phyloP scores from a whole-genome alignment of 1,140 invertebrate genomes.

The Agraylea sexmaculata region DNA sequence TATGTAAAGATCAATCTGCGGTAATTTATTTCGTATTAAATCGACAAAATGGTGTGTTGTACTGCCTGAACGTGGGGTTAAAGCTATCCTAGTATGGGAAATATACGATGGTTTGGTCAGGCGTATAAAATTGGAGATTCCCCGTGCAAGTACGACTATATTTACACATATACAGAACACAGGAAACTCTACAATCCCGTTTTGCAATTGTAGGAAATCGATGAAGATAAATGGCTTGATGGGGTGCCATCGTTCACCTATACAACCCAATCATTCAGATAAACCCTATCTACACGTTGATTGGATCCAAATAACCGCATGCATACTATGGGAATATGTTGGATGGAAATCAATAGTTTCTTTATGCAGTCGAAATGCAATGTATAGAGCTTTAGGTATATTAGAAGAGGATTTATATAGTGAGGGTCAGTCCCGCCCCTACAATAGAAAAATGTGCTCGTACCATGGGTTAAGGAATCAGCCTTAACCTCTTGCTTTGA shows the following conservation, averaged over 20 bases:
- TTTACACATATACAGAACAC: too few relatives aligned
- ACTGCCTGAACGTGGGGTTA: too few relatives aligned
- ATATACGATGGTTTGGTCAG: too few relatives aligned
- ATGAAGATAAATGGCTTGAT: too few relatives aligned
- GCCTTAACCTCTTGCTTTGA: constrained; percentile 21
- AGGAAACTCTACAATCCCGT: too few relatives aligned
- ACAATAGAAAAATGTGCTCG: constrained; percentile 2
- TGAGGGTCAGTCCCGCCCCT: background rate
- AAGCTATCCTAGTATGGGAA: too few relatives aligned
- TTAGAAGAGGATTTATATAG: background rate
- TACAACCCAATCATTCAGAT: constrained; percentile 7
- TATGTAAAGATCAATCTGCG: too few relatives aligned
- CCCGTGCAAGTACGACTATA: too few relatives aligned
- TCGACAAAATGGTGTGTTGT: too few relatives aligned
- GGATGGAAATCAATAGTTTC: background rate
- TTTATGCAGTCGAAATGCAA: background rate
- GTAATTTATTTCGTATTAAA: too few relatives aligned
- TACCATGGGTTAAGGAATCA: background rate
- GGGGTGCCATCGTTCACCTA: constrained; percentile 16
- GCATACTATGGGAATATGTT: background rate
- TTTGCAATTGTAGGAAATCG: too few relatives aligned
- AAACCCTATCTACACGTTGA: constrained; percentile 6
- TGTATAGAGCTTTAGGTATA: background rate
- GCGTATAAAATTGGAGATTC: too few relatives aligned
- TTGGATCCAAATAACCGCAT: background rate